phyloP scores from a whole-genome alignment of 2,113 vertebrate species.

The Pleuronectes platessa region DNA sequence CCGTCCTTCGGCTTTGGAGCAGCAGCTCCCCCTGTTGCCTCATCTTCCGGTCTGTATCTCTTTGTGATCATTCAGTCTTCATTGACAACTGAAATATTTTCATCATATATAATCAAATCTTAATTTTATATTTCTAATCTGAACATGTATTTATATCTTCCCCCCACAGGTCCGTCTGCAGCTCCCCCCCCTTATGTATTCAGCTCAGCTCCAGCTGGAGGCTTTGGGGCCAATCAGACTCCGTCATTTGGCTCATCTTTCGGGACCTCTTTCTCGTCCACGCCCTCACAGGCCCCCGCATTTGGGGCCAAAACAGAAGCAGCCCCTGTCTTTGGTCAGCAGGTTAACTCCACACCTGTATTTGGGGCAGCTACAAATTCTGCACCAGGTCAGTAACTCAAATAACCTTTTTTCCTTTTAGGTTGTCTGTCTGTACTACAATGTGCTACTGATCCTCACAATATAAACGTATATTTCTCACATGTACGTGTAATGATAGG shows the following conservation, averaged over 20 bases:
- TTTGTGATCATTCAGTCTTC: neutral
- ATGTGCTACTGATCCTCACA: neutral
- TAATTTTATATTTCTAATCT: neutral
- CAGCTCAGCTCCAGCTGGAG: conserved; percentile 80
- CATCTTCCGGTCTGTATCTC: conserved; percentile 85
- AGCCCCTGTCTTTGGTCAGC: conserved; percentile 88
- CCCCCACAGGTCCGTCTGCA: conserved; percentile 72
- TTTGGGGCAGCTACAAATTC: conserved; percentile 85
- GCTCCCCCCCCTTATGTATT: conserved; percentile 85
- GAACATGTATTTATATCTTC: conserved; percentile 2
- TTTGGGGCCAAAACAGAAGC: conserved; percentile 88
- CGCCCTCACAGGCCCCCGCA: conserved; percentile 82
- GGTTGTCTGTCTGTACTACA: neutral
- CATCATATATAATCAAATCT: neutral
- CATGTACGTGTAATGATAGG: no score
- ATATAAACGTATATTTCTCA: neutral
- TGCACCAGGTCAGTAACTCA: conserved; percentile 80
- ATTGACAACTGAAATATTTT: neutral
- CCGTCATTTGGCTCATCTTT: conserved; percentile 89
- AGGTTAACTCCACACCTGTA: conserved; percentile 79
- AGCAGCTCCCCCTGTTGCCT: conserved; percentile 80
- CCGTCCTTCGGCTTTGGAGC: conserved; percentile 86
- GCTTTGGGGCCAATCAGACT: conserved; percentile 86
- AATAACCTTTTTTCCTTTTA: neutral
- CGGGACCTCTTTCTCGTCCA: conserved; percentile 86